phyloP scores from a whole-genome alignment of 1,140 invertebrate genomes.

The Macrocentrus cingulum region DNA sequence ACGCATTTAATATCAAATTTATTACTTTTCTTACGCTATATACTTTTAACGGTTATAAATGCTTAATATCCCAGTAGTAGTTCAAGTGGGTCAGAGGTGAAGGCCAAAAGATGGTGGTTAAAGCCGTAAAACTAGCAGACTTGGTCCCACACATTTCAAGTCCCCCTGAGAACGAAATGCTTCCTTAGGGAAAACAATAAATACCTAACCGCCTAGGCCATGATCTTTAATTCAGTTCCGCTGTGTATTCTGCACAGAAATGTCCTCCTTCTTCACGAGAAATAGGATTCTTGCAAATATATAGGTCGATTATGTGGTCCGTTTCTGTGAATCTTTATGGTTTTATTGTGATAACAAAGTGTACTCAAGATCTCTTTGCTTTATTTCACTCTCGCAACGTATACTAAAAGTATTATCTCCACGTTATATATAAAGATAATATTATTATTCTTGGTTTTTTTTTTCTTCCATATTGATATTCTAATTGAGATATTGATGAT shows the following conservation, averaged over 20 bases:
- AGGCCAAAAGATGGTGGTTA: too few relatives aligned
- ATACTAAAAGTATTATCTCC: too few relatives aligned
- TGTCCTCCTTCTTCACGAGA: neutral
- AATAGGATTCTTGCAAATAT: neutral
- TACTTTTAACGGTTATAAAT: neutral
- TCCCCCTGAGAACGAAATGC: neutral
- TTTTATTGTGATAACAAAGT: too few relatives aligned
- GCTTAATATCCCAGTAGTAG: neutral
- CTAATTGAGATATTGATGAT: too few relatives aligned
- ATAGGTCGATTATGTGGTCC: neutral
- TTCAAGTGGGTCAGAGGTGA: too few relatives aligned
- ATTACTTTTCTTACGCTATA: neutral
- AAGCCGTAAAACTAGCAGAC: neutral
- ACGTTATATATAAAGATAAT: too few relatives aligned
- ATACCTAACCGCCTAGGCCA: neutral
- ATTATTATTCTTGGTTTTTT: too few relatives aligned
- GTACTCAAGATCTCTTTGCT: too few relatives aligned
- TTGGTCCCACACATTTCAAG: constrained; percentile 7
- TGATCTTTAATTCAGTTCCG: constrained; percentile 14
- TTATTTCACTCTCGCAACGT: too few relatives aligned
- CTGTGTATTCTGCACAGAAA: neutral
- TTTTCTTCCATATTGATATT: too few relatives aligned
- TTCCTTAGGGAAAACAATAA: constrained; percentile 15
- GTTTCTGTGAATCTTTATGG: too few relatives aligned
- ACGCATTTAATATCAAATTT: neutral